Evolutionary conservation across 2,797 vertebrate species (phyloP).

Genomic region (Spinibarbus caldwelli): DNA sequence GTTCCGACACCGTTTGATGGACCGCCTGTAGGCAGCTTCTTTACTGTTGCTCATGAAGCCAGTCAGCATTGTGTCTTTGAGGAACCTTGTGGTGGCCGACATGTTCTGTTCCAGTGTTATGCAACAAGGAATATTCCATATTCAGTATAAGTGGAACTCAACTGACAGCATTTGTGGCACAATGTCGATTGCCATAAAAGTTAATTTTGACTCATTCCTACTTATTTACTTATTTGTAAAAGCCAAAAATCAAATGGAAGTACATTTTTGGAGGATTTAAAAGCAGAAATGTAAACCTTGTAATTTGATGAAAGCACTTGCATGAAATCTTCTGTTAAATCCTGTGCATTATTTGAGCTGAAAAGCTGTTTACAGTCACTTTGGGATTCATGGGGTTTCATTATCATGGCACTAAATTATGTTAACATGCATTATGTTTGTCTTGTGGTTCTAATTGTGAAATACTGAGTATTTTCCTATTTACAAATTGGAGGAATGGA

Average conservation of each 20-base stretch:
- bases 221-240: background rate
- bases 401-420: background rate
- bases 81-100: background rate
- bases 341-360: background rate
- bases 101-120: background rate
- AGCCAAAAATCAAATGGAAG: background rate
- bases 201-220: background rate
- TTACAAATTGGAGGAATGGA: background rate
- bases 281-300: background rate
- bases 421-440: background rate
- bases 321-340: background rate
- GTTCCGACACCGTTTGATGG: background rate
- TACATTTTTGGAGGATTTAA: background rate
- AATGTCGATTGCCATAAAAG: background rate
- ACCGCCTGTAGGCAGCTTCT: background rate
- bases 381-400: background rate
- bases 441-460: background rate
- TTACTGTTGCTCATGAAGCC: background rate
- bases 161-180: background rate
- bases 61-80: constrained; percentile 6
- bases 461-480: background rate
- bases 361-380: background rate
- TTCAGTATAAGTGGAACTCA: background rate
- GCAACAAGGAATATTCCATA: background rate
- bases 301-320: background rate